Evolutionary conservation across 2,888 invertebrate species (phyloP).

Genomic region (Abrostola tripartita): DNA sequence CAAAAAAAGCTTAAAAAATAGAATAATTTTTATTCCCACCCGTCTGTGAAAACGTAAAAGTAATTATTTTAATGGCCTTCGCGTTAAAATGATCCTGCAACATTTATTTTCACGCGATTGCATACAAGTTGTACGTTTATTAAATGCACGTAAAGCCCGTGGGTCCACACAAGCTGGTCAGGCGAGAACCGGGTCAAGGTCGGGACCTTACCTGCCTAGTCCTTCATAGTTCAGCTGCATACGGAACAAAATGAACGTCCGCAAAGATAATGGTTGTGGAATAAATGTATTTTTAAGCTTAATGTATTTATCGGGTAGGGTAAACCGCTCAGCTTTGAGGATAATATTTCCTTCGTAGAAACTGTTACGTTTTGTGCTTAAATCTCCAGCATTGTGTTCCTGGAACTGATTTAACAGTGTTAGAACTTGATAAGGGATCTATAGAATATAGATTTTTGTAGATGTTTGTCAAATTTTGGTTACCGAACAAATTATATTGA

Average conservation of each 20-base stretch:
- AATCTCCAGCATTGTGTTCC: too few relatives aligned
- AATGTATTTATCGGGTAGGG: neutral
- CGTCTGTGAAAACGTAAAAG: too few relatives aligned
- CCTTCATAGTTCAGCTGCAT: conserved; percentile 47
- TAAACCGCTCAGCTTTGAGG: too few relatives aligned
- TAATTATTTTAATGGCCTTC: neutral
- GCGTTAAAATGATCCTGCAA: conserved; percentile 10
- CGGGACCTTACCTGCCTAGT: conserved; percentile 52
- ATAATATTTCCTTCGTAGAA: too few relatives aligned
- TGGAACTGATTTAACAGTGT: too few relatives aligned
- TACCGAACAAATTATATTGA: too few relatives aligned
- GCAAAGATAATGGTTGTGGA: conserved; percentile 22
- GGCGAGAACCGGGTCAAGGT: conserved; percentile 50
- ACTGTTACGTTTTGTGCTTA: too few relatives aligned
- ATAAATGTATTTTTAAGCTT: neutral
- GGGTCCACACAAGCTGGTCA: conserved; percentile 14
- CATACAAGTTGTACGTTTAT: conserved; percentile 22
- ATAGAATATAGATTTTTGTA: too few relatives aligned
- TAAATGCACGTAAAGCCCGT: conserved; percentile 25
- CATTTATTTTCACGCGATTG: conserved; percentile 17
- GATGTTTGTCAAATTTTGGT: too few relatives aligned
- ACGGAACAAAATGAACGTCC: conserved; percentile 4
- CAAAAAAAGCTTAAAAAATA: too few relatives aligned
- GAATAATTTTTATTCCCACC: too few relatives aligned
- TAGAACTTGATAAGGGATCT: too few relatives aligned